These are phyloP conservation scores for Sapajus apella DNA, from an alignment of 2,113 vertebrate species.

Conservation along the genomic window DNA sequence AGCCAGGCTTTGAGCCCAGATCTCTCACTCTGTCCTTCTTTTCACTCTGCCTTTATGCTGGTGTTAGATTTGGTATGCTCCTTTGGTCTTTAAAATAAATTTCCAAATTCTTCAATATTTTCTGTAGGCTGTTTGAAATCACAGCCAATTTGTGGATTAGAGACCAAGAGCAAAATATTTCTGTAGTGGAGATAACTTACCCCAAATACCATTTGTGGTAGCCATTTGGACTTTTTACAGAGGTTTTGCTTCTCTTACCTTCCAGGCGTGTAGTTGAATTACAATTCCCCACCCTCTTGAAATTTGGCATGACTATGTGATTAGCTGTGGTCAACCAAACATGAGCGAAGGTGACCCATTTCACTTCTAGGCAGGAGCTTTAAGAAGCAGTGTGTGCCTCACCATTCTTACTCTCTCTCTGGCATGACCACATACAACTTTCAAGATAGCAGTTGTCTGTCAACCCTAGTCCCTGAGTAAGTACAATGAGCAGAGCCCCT, in stretches of 20 bases:
- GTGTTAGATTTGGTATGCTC: not conserved
- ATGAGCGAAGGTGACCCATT: not conserved
- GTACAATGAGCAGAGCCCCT: not conserved
- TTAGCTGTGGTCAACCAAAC: not conserved
- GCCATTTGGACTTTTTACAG: not conserved
- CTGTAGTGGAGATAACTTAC: not conserved
- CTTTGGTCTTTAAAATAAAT: not conserved
- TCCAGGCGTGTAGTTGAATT: not conserved
- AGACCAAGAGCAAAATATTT: not conserved
- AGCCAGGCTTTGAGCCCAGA: not conserved
- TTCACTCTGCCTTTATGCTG: not conserved
- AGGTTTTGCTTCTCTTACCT: not conserved
- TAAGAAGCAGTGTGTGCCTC: not conserved
- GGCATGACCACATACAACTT: not conserved
- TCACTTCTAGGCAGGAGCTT: not conserved
- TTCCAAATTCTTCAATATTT: not conserved
- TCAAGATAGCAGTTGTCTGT: not conserved
- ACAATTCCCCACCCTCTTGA: not conserved
- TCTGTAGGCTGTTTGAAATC: not conserved
- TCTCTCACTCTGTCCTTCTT: not conserved
- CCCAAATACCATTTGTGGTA: not conserved
- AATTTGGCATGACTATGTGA: not conserved
- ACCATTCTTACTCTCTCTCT: not conserved
- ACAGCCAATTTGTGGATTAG: not conserved
- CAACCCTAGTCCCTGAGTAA: not conserved